These are phyloP conservation scores for Epinotia ramella DNA, from an alignment of 2,888 invertebrate genomes.

Conservation along the genomic window DNA sequence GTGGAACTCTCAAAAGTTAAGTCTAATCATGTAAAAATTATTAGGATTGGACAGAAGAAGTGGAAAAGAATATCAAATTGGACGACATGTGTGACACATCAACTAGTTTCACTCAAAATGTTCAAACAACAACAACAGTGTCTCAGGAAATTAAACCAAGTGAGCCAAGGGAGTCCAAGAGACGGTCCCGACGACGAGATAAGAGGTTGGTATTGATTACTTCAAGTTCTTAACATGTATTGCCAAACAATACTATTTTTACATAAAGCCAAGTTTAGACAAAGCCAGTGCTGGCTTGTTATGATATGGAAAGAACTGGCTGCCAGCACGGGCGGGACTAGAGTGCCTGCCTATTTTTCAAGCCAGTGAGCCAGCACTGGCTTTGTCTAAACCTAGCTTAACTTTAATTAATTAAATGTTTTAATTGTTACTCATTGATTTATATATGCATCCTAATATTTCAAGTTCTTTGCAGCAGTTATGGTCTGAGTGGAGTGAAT, in stretches of 20 bases:
- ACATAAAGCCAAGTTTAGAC: background rate
- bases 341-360: too few relatives aligned
- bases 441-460: background rate
- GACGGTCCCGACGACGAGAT: constrained; percentile 72
- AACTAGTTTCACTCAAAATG: constrained; percentile 69
- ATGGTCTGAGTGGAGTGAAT: background rate
- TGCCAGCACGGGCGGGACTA: too few relatives aligned
- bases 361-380: too few relatives aligned
- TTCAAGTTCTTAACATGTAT: background rate
- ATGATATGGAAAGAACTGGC: too few relatives aligned
- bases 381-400: too few relatives aligned
- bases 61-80: constrained; percentile 78
- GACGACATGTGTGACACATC: constrained; percentile 75
- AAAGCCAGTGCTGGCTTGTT: too few relatives aligned
- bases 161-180: constrained; percentile 70
- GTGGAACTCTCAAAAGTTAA: too few relatives aligned
- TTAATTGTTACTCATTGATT: background rate
- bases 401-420: background rate
- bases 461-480: background rate
- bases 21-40: background rate
- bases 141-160: constrained; percentile 67
- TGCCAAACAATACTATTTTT: background rate
- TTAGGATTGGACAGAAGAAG: constrained; percentile 83
- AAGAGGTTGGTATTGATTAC: constrained; percentile 63
- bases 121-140: constrained; percentile 56